A percentile compares a stretch with the other conserved stretches of the same genome.
Evolutionary conservation across 2,113 vertebrate genomes (phyloP).

Genomic region (Sander vitreus): DNA sequence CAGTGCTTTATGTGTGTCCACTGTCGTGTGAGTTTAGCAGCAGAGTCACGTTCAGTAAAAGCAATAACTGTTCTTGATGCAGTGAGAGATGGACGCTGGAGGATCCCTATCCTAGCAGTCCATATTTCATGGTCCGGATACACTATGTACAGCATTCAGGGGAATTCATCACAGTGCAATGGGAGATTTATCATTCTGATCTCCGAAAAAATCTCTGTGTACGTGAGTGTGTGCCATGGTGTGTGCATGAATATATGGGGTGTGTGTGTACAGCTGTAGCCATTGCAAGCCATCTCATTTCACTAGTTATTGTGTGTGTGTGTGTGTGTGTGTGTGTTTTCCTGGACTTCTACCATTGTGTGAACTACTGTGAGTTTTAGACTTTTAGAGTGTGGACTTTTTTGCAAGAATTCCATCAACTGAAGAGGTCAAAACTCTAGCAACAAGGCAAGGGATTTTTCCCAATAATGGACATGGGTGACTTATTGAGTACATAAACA

Average conservation of each 20-base stretch:
- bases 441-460: too few relatives aligned
- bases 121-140: conserved; percentile 71
- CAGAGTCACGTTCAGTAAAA: conserved; percentile 65
- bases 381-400: not conserved
- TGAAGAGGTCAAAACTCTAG: not conserved
- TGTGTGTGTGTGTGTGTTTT: not conserved
- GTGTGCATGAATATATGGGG: conserved; percentile 7
- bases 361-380: not conserved
- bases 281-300: not conserved
- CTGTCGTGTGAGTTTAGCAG: conserved; percentile 44
- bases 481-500: too few relatives aligned
- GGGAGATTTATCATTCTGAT: conserved; percentile 72
- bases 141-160: conserved; percentile 59
- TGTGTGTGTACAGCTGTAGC: conserved; percentile 18
- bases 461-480: too few relatives aligned
- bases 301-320: not conserved
- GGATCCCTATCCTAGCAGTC: conserved; percentile 50
- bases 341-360: not conserved
- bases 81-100: conserved; percentile 52
- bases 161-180: conserved; percentile 65
- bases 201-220: conserved; percentile 31
- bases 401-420: not conserved
- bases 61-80: conserved; percentile 68
- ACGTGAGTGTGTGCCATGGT: not conserved
- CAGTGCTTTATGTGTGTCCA: conserved; percentile 25